Percentiles rank a stretch among this genome's conserved stretches.
phyloP scores from a whole-genome alignment of 2,113 vertebrate genomes.

The Lasiurus cinereus region DNA sequence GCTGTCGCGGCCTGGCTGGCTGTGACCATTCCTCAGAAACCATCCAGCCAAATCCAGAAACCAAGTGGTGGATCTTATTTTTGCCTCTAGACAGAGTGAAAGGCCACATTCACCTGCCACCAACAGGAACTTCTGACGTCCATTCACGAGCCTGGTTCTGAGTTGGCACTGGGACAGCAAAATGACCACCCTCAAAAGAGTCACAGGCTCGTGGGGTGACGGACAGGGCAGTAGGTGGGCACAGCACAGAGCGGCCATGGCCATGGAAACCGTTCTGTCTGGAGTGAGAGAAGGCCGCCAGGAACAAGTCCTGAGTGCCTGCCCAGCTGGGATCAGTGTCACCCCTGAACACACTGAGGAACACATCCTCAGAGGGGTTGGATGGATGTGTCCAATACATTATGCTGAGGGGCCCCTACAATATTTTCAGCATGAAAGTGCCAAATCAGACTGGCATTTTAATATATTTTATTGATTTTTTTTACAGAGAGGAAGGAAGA shows the following conservation, averaged over 20 bases:
- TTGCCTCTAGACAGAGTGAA: background rate
- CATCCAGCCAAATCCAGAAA: background rate
- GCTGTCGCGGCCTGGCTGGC: background rate
- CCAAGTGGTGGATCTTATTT: background rate
- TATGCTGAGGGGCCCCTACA: background rate
- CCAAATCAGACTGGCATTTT: background rate
- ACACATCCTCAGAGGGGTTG: background rate
- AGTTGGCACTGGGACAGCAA: background rate
- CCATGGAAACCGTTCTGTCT: background rate
- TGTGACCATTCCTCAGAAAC: background rate
- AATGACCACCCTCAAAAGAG: background rate
- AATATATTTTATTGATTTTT: too few relatives aligned
- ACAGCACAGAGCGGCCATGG: background rate
- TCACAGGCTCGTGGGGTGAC: rapidly evolving
- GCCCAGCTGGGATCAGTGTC: background rate
- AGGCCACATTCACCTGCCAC: background rate
- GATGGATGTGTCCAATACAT: background rate
- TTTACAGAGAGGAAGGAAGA: too few relatives aligned
- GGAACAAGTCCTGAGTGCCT: rapidly evolving
- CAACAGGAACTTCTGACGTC: background rate
- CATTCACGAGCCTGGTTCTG: background rate
- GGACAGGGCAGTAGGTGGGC: background rate
- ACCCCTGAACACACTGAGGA: background rate
- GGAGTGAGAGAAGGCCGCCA: background rate
- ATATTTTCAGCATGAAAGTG: background rate